These are phyloP conservation scores for Diplazon laetatorius DNA, from an alignment of 2,888 invertebrate species.

Conservation along the genomic window DNA sequence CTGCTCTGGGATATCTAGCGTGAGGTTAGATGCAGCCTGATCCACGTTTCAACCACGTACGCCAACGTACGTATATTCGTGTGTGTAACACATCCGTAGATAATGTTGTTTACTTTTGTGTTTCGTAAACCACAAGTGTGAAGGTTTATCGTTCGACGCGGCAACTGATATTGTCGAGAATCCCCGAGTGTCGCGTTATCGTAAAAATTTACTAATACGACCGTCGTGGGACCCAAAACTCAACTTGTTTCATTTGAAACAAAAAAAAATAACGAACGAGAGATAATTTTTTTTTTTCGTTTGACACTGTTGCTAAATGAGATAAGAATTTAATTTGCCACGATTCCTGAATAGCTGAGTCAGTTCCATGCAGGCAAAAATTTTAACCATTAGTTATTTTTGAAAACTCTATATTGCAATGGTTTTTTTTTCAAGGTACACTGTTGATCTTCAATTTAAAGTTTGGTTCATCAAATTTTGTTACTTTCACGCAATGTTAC, in stretches of 20 bases:
- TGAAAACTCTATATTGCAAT: too few relatives aligned
- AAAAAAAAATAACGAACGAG: background rate
- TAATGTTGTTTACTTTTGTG: conserved; percentile 73
- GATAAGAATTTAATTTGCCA: too few relatives aligned
- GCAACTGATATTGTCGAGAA: conserved; percentile 31
- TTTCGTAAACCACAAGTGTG: conserved; percentile 70
- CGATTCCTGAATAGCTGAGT: too few relatives aligned
- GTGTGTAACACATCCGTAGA: conserved; percentile 62
- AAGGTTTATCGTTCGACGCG: conserved; percentile 51
- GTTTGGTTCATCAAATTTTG: background rate
- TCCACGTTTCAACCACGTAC: conserved; percentile 3
- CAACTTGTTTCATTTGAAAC: too few relatives aligned
- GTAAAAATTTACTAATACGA: too few relatives aligned
- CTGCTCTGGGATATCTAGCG: conserved; percentile 41
- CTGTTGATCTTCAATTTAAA: background rate
- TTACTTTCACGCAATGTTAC: too few relatives aligned
- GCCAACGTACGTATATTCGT: conserved; percentile 1
- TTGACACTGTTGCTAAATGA: too few relatives aligned
- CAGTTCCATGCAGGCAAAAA: too few relatives aligned
- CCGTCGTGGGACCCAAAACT: too few relatives aligned
- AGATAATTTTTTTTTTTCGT: conserved; percentile 2
- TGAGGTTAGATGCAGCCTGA: conserved; percentile 21
- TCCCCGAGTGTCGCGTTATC: background rate
- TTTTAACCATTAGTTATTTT: too few relatives aligned
- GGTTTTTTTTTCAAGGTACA: too few relatives aligned